Conservation (phyloP, 1,140 invertebrate species). For the Mizuhopecten yessoensis region DNA sequence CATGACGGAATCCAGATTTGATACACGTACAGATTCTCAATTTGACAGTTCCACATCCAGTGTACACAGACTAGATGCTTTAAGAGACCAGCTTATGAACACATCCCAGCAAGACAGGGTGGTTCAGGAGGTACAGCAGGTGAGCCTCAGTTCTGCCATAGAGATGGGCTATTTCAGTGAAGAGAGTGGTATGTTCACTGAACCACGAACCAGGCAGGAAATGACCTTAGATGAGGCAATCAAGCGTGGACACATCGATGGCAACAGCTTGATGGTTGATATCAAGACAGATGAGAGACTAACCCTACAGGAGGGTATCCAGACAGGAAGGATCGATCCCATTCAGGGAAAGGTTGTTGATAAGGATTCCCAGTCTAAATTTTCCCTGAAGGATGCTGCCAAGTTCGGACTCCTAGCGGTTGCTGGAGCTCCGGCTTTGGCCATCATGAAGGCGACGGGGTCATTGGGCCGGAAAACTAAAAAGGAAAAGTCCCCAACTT, state of each 20-base stretch:
- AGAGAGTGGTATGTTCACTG: slow-evolving; percentile 90
- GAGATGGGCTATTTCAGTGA: slow-evolving; percentile 91
- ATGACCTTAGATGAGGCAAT: slow-evolving; percentile 77
- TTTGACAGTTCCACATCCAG: slow-evolving; percentile 85
- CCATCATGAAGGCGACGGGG: slow-evolving; percentile 91
- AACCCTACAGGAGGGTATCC: slow-evolving; percentile 86
- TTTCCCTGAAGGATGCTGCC: slow-evolving; percentile 90
- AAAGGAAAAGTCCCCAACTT: neutral
- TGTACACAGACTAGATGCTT: slow-evolving; percentile 91
- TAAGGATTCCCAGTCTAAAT: slow-evolving; percentile 76
- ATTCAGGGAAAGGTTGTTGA: slow-evolving; percentile 76
- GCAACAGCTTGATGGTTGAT: slow-evolving; percentile 84
- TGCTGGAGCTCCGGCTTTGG: slow-evolving; percentile 82
- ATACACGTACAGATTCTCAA: slow-evolving; percentile 89
- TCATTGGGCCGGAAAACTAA: neutral
- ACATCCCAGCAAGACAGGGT: slow-evolving; percentile 76
- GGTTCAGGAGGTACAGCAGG: slow-evolving; percentile 54
- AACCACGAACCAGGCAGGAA: slow-evolving; percentile 88
- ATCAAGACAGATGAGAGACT: slow-evolving; percentile 85
- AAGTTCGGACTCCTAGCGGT: slow-evolving; percentile 89
- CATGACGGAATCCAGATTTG: slow-evolving; percentile 89
- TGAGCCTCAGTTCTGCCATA: slow-evolving; percentile 92
- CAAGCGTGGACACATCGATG: slow-evolving; percentile 72
- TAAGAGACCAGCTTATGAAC: slow-evolving; percentile 91
- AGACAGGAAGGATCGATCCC: slow-evolving; percentile 88